phyloP scores from a whole-genome alignment of 2,797 vertebrate genomes.

The Potorous gilbertii region DNA sequence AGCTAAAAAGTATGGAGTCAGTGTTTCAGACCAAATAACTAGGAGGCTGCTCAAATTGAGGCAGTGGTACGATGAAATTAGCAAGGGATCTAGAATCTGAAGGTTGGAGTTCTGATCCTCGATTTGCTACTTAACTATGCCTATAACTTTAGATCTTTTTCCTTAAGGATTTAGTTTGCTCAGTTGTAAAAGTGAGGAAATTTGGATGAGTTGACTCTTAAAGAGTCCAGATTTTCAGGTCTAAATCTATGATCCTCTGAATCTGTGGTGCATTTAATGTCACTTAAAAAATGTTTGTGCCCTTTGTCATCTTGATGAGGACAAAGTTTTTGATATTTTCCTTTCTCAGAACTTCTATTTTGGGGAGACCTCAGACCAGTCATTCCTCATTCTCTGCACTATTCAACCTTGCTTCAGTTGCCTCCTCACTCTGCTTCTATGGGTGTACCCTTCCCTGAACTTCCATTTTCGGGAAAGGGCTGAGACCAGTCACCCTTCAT shows the following conservation, averaged over 20 bases:
- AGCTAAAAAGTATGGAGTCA: not conserved
- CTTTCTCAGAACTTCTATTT: not conserved
- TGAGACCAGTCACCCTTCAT: not conserved
- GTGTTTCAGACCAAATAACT: not conserved
- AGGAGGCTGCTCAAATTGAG: not conserved
- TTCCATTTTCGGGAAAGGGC: not conserved
- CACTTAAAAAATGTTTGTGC: not conserved
- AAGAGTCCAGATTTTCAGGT: not conserved
- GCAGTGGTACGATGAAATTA: not conserved
- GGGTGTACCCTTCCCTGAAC: not conserved
- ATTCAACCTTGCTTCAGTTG: not conserved
- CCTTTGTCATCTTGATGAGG: not conserved
- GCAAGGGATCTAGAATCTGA: not conserved
- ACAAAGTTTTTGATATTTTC: not conserved
- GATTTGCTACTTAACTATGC: not conserved
- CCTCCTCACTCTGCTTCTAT: not conserved
- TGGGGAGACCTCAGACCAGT: not conserved
- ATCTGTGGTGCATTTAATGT: not conserved
- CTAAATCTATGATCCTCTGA: not conserved
- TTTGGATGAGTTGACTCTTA: not conserved
- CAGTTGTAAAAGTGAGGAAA: not conserved
- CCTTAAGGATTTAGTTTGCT: not conserved
- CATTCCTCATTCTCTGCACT: not conserved
- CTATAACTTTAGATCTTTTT: not conserved
- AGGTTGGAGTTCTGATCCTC: not conserved